Conservation (phyloP, 2,113 vertebrate species). For the Tamias sibiricus region DNA sequence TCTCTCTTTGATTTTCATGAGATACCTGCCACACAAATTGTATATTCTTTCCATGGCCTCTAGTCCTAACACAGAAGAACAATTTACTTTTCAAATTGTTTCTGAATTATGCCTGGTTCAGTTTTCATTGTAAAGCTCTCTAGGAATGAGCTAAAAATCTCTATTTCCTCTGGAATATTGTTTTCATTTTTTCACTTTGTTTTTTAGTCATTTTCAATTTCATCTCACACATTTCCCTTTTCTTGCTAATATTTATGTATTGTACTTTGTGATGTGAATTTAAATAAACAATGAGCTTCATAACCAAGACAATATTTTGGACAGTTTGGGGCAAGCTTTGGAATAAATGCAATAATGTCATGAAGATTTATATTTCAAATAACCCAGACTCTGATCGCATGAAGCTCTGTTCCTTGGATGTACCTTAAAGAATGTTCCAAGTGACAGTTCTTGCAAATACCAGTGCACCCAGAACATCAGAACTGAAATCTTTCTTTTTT, state of each 20-base stretch:
- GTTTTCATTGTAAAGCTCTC: conserved; percentile 45
- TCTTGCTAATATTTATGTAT: not conserved
- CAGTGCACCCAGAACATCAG: not conserved
- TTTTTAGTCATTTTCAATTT: conserved; percentile 49
- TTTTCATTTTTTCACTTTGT: not conserved
- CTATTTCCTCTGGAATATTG: not conserved
- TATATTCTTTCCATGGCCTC: not conserved
- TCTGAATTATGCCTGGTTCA: not conserved
- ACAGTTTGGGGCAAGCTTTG: conserved; percentile 31
- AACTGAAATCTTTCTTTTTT: conserved; percentile 68
- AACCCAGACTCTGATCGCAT: conserved; percentile 7
- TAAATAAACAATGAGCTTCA: conserved; percentile 59
- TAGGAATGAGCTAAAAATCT: conserved; percentile 53
- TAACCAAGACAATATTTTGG: conserved; percentile 38
- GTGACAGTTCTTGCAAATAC: conserved; percentile 22
- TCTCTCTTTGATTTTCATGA: too few relatives aligned
- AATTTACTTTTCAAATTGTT: not conserved
- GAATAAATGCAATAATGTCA: conserved; percentile 52
- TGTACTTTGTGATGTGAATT: conserved; percentile 45
- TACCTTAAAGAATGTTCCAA: conserved; percentile 54
- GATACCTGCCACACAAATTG: too few relatives aligned
- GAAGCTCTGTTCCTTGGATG: conserved; percentile 17
- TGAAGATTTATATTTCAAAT: conserved; percentile 69
- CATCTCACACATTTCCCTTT: conserved; percentile 20
- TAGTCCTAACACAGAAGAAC: conserved; percentile 34